Conservation (phyloP, 1,140 invertebrate genomes). For the Euschistus heros region DNA sequence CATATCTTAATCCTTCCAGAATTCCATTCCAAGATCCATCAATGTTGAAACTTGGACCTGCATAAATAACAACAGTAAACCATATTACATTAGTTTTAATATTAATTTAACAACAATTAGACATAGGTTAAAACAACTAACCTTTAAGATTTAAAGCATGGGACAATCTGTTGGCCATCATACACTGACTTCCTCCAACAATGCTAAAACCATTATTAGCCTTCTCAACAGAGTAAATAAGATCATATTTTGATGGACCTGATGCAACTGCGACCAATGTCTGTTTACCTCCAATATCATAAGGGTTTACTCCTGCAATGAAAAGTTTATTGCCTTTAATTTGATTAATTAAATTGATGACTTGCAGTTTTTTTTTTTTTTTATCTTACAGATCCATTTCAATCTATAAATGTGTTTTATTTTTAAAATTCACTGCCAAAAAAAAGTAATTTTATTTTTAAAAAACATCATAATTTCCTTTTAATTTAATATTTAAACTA, state of each 20-base stretch:
- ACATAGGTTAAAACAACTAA: background rate
- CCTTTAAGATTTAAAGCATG: background rate
- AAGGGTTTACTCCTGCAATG: too few relatives aligned
- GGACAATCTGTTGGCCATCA: background rate
- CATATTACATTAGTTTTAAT: background rate
- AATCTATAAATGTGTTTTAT: too few relatives aligned
- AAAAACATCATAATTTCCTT: too few relatives aligned
- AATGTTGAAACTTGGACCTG: constrained; percentile 1
- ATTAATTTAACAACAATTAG: background rate
- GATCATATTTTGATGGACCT: background rate
- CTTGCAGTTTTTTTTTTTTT: too few relatives aligned
- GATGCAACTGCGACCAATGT: background rate
- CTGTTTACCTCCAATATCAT: too few relatives aligned
- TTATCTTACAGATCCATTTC: too few relatives aligned
- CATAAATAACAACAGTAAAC: background rate
- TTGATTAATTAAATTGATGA: too few relatives aligned
- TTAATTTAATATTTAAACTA: too few relatives aligned
- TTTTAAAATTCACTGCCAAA: too few relatives aligned
- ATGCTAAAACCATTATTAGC: background rate
- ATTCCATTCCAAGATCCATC: constrained; percentile 3
- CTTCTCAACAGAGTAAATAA: background rate
- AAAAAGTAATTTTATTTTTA: too few relatives aligned
- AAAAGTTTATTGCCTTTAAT: too few relatives aligned
- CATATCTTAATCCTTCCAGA: background rate
- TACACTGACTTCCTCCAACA: background rate